Base-by-base conservation (phyloP, 2,888 invertebrate species). In the Drosophila infuscata region DNA sequence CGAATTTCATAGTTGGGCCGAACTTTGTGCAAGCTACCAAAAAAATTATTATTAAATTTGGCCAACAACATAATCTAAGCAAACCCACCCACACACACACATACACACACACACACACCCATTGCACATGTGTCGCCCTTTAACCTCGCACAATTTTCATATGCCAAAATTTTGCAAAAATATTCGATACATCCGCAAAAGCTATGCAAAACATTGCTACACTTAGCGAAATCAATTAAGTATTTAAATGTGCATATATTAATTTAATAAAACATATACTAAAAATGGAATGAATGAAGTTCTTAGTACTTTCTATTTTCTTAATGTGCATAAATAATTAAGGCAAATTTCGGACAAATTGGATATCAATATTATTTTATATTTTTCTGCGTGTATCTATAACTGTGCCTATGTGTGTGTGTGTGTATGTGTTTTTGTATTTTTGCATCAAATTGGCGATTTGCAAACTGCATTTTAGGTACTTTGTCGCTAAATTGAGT, bases 401-500 rank as follows among this genome's bases (percentile, higher is more conserved):
- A 15, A 29, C 8, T 51, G 38, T 9, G n/a, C 29, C 25, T 33
- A 38, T 54, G 9, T 36, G 51, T 60, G 5, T 8, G 3, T 41
- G n/a, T 64, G n/a, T 38, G 41, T 63, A n/a, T 20, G 36, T 54
- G 43, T 46, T 20, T 48, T 29, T 57, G 29, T 58, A 29, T 49
- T 36, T 65, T 33, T 66, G 46, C 48, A 53, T 71, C 65, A 68
- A 56, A 69, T 80, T 72, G 68, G 67, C 62, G 67, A 41, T 51
- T 75, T 71, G 70, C 73, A 82, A 85, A 83, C 88, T 83, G 77
- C 81, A 88, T 85, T 89, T 87, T 81, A 78, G 88, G 74, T 76
- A 83, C 87, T 89, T 90, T 81, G 74, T 79, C 76, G 77, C 88
- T 76, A 90, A 90, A 90, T 89, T 89, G 79, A 89, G 87, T 89